These are phyloP conservation scores for Scomberomorus guttatus DNA, from an alignment of 2,797 vertebrate species.

Conservation along the genomic window DNA sequence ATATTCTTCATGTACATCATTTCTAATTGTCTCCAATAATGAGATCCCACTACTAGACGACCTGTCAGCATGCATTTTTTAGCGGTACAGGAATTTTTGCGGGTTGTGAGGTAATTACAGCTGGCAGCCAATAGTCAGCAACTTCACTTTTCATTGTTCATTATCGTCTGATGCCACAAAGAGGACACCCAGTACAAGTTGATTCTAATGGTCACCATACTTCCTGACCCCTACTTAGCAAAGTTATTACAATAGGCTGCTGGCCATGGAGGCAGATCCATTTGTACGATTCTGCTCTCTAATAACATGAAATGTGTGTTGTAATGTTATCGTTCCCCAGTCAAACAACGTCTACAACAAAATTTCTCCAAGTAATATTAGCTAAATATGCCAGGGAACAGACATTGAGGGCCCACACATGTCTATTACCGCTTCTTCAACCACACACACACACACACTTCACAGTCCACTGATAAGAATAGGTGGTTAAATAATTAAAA, in stretches of 20 bases:
- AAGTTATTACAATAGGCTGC: conserved; percentile 30
- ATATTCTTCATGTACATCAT: conserved; percentile 81
- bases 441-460: conserved; percentile 68
- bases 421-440: conserved; percentile 61
- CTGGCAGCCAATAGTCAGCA: conserved; percentile 70
- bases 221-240: conserved; percentile 44
- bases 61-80: conserved; percentile 72
- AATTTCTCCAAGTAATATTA: conserved; percentile 59
- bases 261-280: conserved; percentile 9
- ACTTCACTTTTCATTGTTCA: conserved; percentile 78
- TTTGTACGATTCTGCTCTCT: conserved; percentile 16
- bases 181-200: conserved; percentile 30
- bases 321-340: conserved; percentile 48
- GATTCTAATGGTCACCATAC: conserved; percentile 46
- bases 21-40: conserved; percentile 84
- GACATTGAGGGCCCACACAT: conserved; percentile 54
- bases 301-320: conserved; percentile 49
- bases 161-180: conserved; percentile 58
- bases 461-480: conserved; percentile 64
- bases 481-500: conserved; percentile 55
- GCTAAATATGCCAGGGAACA: conserved; percentile 58
- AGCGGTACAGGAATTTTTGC: conserved; percentile 52
- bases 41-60: conserved; percentile 72
- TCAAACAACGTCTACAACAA: conserved; percentile 53
- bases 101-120: conserved; percentile 73